Conservation (phyloP, 2,113 vertebrate genomes). For the Sturnira hondurensis region DNA sequence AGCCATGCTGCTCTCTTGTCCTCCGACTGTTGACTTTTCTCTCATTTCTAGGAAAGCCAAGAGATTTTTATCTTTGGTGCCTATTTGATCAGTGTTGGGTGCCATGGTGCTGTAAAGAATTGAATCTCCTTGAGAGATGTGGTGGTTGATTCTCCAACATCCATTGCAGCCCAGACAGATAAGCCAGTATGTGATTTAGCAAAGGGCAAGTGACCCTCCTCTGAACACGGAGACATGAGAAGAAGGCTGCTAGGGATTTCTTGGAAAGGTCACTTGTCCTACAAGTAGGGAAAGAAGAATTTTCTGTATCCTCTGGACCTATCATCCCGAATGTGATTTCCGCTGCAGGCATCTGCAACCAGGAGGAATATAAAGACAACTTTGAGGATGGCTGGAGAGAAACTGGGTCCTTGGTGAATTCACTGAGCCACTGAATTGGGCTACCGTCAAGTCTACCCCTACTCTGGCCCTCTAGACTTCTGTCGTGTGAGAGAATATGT, state of each 20-base stretch:
- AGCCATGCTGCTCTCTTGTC: not conserved
- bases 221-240: not conserved
- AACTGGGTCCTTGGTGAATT: not conserved
- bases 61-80: not conserved
- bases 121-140: not conserved
- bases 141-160: not conserved
- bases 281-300: not conserved
- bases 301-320: not conserved
- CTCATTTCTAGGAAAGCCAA: not conserved
- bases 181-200: not conserved
- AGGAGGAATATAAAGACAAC: not conserved
- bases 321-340: not conserved
- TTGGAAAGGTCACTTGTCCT: not conserved
- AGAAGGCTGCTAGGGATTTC: not conserved
- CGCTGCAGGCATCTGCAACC: not conserved
- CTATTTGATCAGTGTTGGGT: not conserved
- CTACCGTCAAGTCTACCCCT: not conserved
- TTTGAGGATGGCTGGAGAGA: not conserved
- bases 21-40: not conserved
- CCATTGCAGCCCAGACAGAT: not conserved
- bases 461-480: not conserved
- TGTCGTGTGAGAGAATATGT: not conserved
- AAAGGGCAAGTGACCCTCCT: not conserved
- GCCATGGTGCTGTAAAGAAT: not conserved
- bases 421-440: not conserved